Conservation (phyloP, 2,113 vertebrate genomes). For the Acanthisitta chloris region DNA sequence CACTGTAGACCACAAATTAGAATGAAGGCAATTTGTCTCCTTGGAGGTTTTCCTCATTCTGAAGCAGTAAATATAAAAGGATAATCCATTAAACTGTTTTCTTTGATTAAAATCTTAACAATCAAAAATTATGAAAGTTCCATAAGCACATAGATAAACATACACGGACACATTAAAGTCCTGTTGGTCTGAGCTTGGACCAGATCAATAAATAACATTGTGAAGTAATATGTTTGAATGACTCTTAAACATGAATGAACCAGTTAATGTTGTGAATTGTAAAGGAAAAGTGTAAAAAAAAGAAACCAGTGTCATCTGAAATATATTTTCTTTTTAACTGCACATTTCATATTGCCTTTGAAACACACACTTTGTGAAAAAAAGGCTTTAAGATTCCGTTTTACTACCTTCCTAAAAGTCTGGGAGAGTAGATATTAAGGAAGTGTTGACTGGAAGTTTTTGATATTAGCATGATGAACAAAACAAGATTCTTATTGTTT, state of each 20-base stretch:
- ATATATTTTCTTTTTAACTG: neutral
- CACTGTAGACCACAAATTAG: neutral
- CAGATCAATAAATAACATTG: neutral
- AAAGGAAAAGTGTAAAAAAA: neutral
- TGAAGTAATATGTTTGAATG: neutral
- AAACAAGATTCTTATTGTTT: neutral
- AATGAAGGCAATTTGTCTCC: neutral
- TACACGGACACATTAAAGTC: neutral
- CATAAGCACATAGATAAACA: neutral
- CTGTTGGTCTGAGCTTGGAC: neutral
- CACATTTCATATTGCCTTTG: neutral
- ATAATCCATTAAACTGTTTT: neutral
- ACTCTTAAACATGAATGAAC: neutral
- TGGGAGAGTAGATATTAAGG: neutral
- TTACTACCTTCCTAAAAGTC: neutral
- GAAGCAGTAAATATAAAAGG: neutral
- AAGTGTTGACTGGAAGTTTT: neutral
- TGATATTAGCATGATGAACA: neutral
- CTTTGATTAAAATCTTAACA: neutral
- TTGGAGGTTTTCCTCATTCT: neutral
- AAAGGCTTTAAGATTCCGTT: neutral
- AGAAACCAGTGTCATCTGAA: neutral
- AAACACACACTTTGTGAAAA: neutral
- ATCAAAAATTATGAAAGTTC: neutral
- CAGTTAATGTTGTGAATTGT: neutral